These are phyloP conservation scores for Euwallacea fornicatus DNA, from an alignment of 1,140 invertebrate species.

Conservation along the genomic window DNA sequence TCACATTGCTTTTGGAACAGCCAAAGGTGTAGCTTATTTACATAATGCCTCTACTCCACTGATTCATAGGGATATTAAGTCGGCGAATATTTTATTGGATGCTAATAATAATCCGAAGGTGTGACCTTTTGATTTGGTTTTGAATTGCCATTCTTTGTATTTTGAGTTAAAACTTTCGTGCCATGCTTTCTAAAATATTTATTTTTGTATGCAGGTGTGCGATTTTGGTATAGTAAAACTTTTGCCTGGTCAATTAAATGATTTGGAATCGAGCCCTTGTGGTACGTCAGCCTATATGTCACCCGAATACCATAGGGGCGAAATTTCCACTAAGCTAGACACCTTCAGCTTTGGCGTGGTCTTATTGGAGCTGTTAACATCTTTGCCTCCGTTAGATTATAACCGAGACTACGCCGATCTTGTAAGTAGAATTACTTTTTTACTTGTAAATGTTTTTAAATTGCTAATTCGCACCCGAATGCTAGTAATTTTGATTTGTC, in stretches of 20 bases:
- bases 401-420: constrained; percentile 58
- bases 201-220: constrained; percentile 62
- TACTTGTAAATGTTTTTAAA: not conserved
- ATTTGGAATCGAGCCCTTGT: constrained; percentile 60
- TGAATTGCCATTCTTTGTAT: no score
- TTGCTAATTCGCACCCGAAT: not conserved
- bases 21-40: constrained; percentile 64
- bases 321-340: constrained; percentile 73
- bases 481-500: constrained; percentile 8
- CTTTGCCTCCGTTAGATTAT: constrained; percentile 63
- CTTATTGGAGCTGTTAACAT: constrained; percentile 70
- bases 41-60: constrained; percentile 62
- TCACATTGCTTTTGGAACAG: constrained; percentile 63
- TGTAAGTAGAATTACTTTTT: no score
- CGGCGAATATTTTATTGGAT: constrained; percentile 74
- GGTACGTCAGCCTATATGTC: constrained; percentile 78
- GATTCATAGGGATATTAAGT: constrained; percentile 77
- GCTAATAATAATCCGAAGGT: constrained; percentile 65
- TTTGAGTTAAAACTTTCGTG: no score
- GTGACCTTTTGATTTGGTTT: no score
- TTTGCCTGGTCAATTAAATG: constrained; percentile 56
- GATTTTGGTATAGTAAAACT: constrained; percentile 73
- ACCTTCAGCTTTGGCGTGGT: constrained; percentile 79
- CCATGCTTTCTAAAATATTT: no score
- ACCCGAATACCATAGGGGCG: constrained; percentile 67